Evolutionary conservation across 2,888 invertebrate genomes (phyloP).

Genomic region (Anthrax anthrax): DNA sequence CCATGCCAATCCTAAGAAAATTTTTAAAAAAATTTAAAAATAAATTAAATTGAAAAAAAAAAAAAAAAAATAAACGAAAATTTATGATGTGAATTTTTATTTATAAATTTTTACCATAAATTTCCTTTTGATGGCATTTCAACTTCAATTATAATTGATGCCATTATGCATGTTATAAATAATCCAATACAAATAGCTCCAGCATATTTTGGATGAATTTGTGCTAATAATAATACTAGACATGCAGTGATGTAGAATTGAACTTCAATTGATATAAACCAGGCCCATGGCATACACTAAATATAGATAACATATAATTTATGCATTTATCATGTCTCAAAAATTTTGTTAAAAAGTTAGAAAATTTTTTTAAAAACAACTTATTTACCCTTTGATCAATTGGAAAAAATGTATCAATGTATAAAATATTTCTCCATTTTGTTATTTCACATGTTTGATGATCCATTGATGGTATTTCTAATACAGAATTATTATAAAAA

Average conservation of each 20-base stretch:
- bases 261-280: conserved; percentile 64
- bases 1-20: conserved; percentile 7
- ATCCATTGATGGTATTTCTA: conserved; percentile 42
- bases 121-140: conserved; percentile 5
- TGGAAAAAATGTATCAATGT: conserved; percentile 45
- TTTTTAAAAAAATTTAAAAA: neutral
- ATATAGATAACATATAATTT: conserved; percentile 5
- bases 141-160: conserved; percentile 35
- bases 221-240: conserved; percentile 45
- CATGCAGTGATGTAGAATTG: conserved; percentile 59
- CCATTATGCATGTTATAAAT: conserved; percentile 36
- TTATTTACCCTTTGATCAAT: conserved; percentile 41
- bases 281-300: conserved; percentile 69
- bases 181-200: conserved; percentile 28
- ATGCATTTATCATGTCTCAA: no score
- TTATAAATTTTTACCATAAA: conserved; percentile 7
- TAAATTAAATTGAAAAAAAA: no score
- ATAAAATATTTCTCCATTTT: conserved; percentile 52
- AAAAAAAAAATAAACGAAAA: no score
- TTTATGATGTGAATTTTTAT: no score
- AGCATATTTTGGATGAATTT: conserved; percentile 28
- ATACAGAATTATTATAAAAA: conserved; percentile 33
- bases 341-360: neutral
- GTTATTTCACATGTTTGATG: conserved; percentile 40
- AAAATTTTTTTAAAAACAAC: neutral